Percentiles rank a stretch among this genome's conserved stretches.
Conservation (phyloP, 2,797 vertebrate genomes). For the Rhinoraja longicauda region DNA sequence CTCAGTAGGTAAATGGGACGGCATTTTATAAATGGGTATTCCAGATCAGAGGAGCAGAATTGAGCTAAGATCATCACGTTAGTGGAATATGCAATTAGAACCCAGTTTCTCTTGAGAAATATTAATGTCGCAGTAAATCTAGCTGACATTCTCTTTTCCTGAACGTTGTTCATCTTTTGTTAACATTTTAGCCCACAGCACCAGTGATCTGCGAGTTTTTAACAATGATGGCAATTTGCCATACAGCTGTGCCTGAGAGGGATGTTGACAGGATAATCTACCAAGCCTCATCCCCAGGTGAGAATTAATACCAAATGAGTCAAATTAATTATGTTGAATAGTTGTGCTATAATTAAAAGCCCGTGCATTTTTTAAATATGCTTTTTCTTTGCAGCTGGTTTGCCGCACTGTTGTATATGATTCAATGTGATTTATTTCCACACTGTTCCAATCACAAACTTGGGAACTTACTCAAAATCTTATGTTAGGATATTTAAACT, state of each 20-base stretch:
- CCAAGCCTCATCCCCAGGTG: constrained; percentile 96
- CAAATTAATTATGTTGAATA: background rate
- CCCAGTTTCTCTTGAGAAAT: constrained; percentile 11
- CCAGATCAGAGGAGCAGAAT: too few species aligned
- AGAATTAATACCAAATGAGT: constrained; percentile 38
- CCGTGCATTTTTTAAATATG: background rate
- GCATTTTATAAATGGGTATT: too few species aligned
- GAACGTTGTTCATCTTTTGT: constrained; percentile 45
- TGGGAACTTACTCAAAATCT: background rate
- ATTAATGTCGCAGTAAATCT: background rate
- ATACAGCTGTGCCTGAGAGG: constrained; percentile 89
- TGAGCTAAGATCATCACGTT: too few species aligned
- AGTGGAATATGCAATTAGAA: background rate
- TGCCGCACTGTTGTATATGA: background rate
- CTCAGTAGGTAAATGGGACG: too few species aligned
- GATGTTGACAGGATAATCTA: constrained; percentile 78
- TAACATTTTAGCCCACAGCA: constrained; percentile 75
- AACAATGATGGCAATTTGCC: constrained; percentile 99
- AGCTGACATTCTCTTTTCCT: constrained; percentile 46
- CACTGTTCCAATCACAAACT: background rate
- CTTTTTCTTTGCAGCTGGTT: background rate
- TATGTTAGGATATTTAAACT: background rate
- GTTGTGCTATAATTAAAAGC: background rate
- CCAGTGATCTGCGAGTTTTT: constrained; percentile 91
- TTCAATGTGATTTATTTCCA: background rate